Base-by-base conservation (phyloP, 1,140 invertebrate species). In the Pachypeltis micranthus region DNA sequence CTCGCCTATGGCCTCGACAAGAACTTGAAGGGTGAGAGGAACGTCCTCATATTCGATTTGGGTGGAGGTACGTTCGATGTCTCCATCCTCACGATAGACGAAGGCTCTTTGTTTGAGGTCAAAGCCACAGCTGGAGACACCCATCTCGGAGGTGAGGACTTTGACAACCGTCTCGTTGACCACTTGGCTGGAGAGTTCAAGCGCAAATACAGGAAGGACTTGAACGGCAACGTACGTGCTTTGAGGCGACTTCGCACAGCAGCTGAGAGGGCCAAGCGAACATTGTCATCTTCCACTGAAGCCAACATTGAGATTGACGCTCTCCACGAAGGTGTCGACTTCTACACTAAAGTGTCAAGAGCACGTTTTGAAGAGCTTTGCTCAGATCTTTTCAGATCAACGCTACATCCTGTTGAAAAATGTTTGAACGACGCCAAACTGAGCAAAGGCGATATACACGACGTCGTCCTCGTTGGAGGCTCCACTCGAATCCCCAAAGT, bases 1-100 rank as follows among this genome's bases (percentile, higher is more conserved):
- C 72, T 92, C 3, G 88, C 89, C 28, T 92, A 92, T 70, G 90
- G 89, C 19, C 74, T 91, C 7, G 88, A 91, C 69, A 91, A 90
- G 72, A 88, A 90, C 66, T 74, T 88, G 1, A 80, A 84, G 77
- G 91, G 90, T 1, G 83, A 83, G 66, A 83, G 81, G 63, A 88
- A 85, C 70, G 83, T 88, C 0, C 74, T 87, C 0, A 86, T 88
- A 29, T 88, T 87, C 64, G 86, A 88, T 72, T 75, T 88, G 26
- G 86, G 85, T 10, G 86, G 85, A 56, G 85, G 86, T 14, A 87
- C 85, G 55, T 87, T 88, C 64, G 91, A 95, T 75, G 91, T 94
- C 0, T 94, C 91, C 21, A 84, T 94, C 59, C 75, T 95, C 1
- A 83, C 85, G 57, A 93, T 95, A 73, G 86, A 88, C 64, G 88